phyloP scores from a whole-genome alignment of 2,113 vertebrate species.

The Pavo muticus region DNA sequence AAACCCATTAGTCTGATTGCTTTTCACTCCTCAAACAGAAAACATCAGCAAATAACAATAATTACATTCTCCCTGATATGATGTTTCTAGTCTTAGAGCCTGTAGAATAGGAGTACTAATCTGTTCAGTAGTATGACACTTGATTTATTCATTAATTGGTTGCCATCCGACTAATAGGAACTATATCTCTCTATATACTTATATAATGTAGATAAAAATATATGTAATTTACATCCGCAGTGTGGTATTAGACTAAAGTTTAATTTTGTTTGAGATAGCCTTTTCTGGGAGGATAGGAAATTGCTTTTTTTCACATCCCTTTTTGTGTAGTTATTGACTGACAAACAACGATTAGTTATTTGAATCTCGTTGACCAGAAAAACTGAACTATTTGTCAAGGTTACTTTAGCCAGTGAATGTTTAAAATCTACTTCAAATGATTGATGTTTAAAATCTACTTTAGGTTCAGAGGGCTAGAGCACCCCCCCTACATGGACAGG shows the following conservation, averaged over 20 bases:
- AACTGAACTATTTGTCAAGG: background rate
- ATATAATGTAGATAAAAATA: background rate
- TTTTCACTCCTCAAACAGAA: background rate
- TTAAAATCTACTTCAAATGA: background rate
- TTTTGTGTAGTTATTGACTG: background rate
- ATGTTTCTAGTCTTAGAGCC: background rate
- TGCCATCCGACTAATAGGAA: background rate
- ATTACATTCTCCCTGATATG: background rate
- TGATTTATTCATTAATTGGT: background rate
- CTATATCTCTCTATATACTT: background rate
- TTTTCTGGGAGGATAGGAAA: background rate
- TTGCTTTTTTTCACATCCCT: background rate
- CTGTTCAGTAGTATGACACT: background rate
- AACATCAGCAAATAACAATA: conserved; percentile 8
- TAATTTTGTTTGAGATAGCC: background rate
- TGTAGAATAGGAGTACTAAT: background rate
- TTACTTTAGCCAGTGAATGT: background rate
- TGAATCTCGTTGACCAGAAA: background rate
- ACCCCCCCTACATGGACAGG: too few species aligned
- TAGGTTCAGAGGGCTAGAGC: too few species aligned
- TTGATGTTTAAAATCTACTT: too few species aligned
- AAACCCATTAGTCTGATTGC: background rate
- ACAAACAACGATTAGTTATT: background rate
- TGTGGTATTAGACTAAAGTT: background rate
- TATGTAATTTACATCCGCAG: background rate